Base-by-base conservation (phyloP, 2,888 invertebrate species). In the Spisula subtruncata region DNA sequence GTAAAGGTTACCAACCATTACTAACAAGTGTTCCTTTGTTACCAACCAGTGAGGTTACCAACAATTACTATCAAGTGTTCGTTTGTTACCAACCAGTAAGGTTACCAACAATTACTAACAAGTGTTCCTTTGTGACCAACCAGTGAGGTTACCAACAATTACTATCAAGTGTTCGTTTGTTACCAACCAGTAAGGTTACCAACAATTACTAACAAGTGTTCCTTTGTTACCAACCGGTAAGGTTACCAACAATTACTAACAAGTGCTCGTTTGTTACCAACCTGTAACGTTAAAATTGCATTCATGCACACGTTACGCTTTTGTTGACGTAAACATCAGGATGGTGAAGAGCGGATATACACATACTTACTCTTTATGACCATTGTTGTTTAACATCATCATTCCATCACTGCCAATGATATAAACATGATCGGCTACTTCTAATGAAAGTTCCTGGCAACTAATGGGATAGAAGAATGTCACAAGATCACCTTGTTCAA, bases 351-450 rank as follows among this genome's bases (percentile, higher is more conserved):
- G n/a, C n/a, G n/a, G n/a, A n/a, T n/a, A 18, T 20, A 60, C 1
- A 6, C 2, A 66, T 66, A 66, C 60, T 66, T 66, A 66, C 60
- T 66, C 60, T 66, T 2, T 1, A 0, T n/a, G 25, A 25, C 60
- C 60, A 6, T 66, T 4, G 60, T 12, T 66, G 60, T 25, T 25
- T 25, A 5, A 25, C 6, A n/a, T 0, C n/a, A n/a, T 66, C 1
- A 6, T 66, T 25, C 60, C 60, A 66, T 66, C 83, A 46, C 29
- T 83, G 32, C 83, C 83, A 10, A 83, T 83, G 20, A 83, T 35
- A 25, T 46, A 46, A 16, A 60, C 60, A 12, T 35, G 10, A n/a
- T 41, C n/a, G 0, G 25, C 46, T 1, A 41, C 46, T 16, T n/a
- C 25, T 16, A 83, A n/a, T 2, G 29, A n/a, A 0, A 66, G 83